Percentiles rank a stretch among this genome's conserved stretches.
phyloP scores from a whole-genome alignment of 2,797 vertebrate species.

The Ceyx erithaca region DNA sequence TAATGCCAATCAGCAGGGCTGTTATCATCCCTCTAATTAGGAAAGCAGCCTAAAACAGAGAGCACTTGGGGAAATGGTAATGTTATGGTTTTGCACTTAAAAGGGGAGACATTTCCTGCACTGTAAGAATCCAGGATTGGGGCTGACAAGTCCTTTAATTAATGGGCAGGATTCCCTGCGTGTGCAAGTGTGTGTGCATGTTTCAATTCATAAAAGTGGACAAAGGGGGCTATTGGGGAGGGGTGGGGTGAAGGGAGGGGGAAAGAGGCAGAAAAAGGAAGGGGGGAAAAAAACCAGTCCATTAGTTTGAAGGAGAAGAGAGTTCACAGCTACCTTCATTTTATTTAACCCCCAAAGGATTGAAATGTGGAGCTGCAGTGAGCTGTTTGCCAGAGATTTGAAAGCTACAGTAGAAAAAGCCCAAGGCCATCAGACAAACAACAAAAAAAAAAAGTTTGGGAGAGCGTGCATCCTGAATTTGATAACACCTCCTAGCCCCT shows the following conservation, averaged over 20 bases:
- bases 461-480: constrained; percentile 37
- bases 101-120: constrained; percentile 85
- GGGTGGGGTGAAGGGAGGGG: constrained; percentile 10
- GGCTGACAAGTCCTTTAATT: constrained; percentile 86
- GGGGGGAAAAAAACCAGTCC: constrained; percentile 43
- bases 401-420: constrained; percentile 72
- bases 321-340: constrained; percentile 80
- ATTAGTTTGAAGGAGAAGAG: constrained; percentile 81
- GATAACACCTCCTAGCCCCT: background rate
- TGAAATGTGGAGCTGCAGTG: constrained; percentile 68
- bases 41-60: constrained; percentile 88
- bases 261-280: constrained; percentile 28
- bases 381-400: constrained; percentile 72
- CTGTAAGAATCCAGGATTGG: constrained; percentile 82
- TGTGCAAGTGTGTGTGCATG: constrained; percentile 79
- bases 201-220: constrained; percentile 85
- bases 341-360: constrained; percentile 78
- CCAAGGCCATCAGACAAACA: constrained; percentile 72
- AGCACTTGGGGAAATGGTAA: constrained; percentile 91
- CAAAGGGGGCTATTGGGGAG: constrained; percentile 77
- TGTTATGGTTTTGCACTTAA: constrained; percentile 91
- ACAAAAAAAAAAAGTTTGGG: constrained; percentile 60
- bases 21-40: constrained; percentile 92
- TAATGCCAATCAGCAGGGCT: constrained; percentile 94
- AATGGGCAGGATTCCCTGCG: constrained; percentile 82